phyloP scores from a whole-genome alignment of 2,797 vertebrate species.

The Clamator glandarius region DNA sequence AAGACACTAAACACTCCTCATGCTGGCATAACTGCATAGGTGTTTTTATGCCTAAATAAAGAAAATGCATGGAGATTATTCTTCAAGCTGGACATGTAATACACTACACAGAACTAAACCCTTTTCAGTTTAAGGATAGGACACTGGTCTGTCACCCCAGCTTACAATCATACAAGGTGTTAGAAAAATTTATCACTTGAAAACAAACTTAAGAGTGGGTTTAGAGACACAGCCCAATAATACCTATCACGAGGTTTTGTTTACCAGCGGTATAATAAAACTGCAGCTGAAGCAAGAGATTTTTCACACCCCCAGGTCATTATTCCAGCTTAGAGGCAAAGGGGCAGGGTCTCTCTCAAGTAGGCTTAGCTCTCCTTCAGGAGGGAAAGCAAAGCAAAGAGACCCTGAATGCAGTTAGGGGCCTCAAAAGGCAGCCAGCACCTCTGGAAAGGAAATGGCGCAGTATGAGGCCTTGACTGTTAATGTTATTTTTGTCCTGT shows the following conservation, averaged over 20 bases:
- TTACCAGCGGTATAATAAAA: neutral
- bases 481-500: neutral
- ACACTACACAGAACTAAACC: neutral
- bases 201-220: neutral
- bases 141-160: neutral
- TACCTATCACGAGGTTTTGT: neutral
- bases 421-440: neutral
- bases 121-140: neutral
- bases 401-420: neutral
- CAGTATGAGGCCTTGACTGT: neutral
- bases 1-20: neutral
- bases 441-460: neutral
- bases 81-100: neutral
- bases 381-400: conserved; percentile 7
- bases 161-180: neutral
- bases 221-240: neutral
- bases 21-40: neutral
- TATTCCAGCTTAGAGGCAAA: neutral
- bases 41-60: neutral
- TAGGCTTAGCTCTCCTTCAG: neutral
- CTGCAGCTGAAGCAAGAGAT: neutral
- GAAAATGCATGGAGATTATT: neutral
- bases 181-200: neutral
- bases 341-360: neutral
- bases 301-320: neutral